A percentile compares a stretch with the other conserved stretches of the same genome.
Conservation (phyloP, 2,113 vertebrate genomes). For the Leptobrachium ailaonicum region DNA sequence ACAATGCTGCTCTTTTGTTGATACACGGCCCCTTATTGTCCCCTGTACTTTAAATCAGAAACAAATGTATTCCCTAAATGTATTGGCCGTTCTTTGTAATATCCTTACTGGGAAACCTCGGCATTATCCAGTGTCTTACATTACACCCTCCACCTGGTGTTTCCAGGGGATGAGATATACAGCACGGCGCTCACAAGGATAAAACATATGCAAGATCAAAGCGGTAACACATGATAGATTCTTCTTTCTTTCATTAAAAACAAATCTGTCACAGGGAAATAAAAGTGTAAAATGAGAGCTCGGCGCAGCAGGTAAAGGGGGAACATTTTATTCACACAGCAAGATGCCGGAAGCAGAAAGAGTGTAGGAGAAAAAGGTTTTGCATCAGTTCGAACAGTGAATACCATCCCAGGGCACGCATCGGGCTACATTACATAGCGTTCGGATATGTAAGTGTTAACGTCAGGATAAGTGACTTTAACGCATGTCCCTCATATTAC, state of each 20-base stretch:
- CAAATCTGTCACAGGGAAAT: neutral
- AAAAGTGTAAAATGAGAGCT: neutral
- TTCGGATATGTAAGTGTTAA: too few species aligned
- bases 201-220: slow-evolving; percentile 10
- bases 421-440: too few species aligned
- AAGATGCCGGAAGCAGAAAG: neutral
- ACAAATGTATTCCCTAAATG: neutral
- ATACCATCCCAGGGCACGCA: too few species aligned
- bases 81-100: neutral
- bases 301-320: neutral
- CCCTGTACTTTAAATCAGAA: neutral
- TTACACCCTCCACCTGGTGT: neutral
- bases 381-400: too few species aligned
- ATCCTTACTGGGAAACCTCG: neutral
- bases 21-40: too few species aligned
- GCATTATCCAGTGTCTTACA: neutral
- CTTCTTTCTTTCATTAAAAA: slow-evolving; percentile 17
- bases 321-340: neutral
- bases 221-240: neutral
- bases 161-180: slow-evolving; percentile 6
- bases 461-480: too few species aligned
- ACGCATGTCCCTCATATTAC: too few species aligned
- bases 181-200: slow-evolving; percentile 4
- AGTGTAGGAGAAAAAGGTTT: neutral
- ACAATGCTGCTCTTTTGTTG: too few species aligned